A percentile compares a stretch with the other conserved stretches of the same genome.
phyloP scores from a whole-genome alignment of 1,140 invertebrate species.

The Oryctes rhinoceros region DNA sequence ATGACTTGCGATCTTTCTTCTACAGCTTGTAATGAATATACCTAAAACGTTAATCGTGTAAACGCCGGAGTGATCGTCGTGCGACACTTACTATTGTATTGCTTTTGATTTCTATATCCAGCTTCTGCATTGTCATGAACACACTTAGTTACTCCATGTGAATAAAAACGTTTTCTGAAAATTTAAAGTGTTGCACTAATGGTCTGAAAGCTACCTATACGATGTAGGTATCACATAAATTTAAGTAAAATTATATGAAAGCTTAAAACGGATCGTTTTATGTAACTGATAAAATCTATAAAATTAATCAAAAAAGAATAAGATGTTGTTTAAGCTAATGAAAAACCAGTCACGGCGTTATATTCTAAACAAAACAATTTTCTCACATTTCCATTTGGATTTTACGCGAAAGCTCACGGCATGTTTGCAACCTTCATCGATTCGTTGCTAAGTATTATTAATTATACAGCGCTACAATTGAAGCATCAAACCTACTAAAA shows the following conservation, averaged over 20 bases:
- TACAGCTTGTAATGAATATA: conserved; percentile 10
- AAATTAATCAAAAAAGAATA: conserved; percentile 24
- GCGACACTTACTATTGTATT: conserved; percentile 2
- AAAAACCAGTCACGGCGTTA: conserved; percentile 19
- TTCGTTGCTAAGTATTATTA: background rate
- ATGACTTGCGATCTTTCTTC: background rate
- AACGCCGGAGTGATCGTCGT: too few relatives aligned
- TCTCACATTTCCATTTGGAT: background rate
- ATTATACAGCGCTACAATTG: background rate
- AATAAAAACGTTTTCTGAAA: conserved; percentile 27
- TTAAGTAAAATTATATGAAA: background rate
- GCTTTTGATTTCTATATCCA: background rate
- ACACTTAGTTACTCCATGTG: conserved; percentile 23
- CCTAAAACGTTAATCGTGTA: background rate
- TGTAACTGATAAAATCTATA: background rate
- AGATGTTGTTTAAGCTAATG: background rate
- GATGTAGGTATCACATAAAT: background rate
- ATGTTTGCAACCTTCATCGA: background rate
- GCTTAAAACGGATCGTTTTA: background rate
- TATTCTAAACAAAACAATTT: background rate
- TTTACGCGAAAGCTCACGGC: background rate
- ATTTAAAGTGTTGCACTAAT: background rate
- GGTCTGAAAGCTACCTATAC: background rate
- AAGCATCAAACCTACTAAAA: background rate
- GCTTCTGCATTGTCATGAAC: conserved; percentile 11